Base-by-base conservation (phyloP, 1,140 invertebrate genomes). In the Hycleus phaleratus region DNA sequence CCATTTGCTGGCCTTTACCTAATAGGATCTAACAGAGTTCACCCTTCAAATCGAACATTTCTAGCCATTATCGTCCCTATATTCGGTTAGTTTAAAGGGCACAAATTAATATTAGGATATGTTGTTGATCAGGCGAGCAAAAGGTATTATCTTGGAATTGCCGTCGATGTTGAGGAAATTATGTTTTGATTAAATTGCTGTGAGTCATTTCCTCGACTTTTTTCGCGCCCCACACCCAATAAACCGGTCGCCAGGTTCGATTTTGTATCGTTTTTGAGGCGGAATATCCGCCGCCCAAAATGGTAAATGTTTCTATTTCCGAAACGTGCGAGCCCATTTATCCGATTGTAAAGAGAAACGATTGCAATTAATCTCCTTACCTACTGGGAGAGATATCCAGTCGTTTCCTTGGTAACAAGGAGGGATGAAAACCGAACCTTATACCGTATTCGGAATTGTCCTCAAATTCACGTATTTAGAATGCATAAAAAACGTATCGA, bases 271-370 rank as follows among this genome's bases (percentile, higher is more conserved):
- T 18, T 18, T 18, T 18, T 18, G 18, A 2, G 18, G 18, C 18
- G 18, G 18, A 18, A 18, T 18, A 18, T 18, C 18, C 38, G 6
- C 38, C 5, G 9, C 3, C 56, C 26, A 49, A 59, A 61, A 69
- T 69, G 62, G 64, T 69, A 68, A 69, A 69, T 69, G 68, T 69
- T 67, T 69, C 68, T 68, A 69, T 69, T 68, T 68, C 68, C 64
- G 58, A 66, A 69, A 68, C 60, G 61, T 61, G 66, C 60, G 66
- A 66, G 57, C 62, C 67, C 64, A 68, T 68, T 68, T 68, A 68
- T 66, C 68, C 68, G 68, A 68, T 69, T 66, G 68, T 66, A 66
- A 68, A 68, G 68, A 68, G 68, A 67, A 69, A 69, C 68, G 66
- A 58, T 64, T 65, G 57, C 68, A 69, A 69, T 69, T 69, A 69